A percentile compares a stretch with the other conserved stretches of the same genome.
Conservation (phyloP, 2,888 invertebrate species). For the Tipula vernalis region DNA sequence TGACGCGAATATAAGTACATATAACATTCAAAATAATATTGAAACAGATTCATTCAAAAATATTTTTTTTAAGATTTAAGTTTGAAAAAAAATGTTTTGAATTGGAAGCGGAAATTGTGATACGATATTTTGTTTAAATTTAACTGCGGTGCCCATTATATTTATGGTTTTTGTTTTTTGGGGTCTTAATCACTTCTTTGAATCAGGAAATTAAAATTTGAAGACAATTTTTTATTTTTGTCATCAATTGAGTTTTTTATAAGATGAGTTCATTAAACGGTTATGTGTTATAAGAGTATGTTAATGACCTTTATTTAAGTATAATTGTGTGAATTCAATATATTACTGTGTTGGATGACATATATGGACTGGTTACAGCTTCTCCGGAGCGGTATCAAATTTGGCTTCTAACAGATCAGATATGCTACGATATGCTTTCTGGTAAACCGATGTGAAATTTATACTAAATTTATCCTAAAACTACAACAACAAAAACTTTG, state of each 20-base stretch:
- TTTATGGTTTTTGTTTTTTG: neutral
- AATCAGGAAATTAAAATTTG: neutral
- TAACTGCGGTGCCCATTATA: neutral
- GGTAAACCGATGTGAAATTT: too few relatives aligned
- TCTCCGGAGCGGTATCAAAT: too few relatives aligned
- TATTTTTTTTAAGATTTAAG: neutral
- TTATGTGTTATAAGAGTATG: neutral
- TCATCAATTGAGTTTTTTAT: neutral
- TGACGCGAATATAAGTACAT: neutral
- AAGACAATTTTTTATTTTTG: neutral
- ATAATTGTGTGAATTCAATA: neutral
- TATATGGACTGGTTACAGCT: too few relatives aligned
- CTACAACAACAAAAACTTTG: too few relatives aligned
- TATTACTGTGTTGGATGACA: too few relatives aligned
- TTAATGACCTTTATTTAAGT: neutral
- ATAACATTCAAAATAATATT: neutral
- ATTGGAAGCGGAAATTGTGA: constrained; percentile 4
- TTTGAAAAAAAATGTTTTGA: neutral
- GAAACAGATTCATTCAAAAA: neutral
- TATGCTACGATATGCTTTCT: too few relatives aligned
- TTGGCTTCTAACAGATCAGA: too few relatives aligned
- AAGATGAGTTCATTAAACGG: neutral
- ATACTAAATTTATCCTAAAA: too few relatives aligned
- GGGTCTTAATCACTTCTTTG: neutral
- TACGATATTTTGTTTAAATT: neutral